Base-by-base conservation (phyloP, 2,888 invertebrate species). In the Ichneumoninae sp. region DNA sequence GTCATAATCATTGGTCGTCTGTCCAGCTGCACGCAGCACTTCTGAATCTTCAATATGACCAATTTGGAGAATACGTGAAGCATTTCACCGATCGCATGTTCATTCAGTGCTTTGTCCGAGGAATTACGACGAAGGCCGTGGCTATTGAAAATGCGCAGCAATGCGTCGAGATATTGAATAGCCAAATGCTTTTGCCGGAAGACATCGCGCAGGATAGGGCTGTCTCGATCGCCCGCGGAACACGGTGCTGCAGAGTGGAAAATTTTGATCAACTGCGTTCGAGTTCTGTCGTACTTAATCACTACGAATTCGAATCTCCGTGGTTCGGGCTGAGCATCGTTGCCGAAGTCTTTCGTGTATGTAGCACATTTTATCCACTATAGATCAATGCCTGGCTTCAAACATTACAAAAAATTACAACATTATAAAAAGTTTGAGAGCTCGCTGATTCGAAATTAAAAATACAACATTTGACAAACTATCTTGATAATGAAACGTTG, bases 251-350 rank as follows among this genome's bases (percentile, higher is more conserved):
- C 75, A 95, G 96, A 62, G 95, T 97, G 57, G 93, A 95, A 90
- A 96, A 96, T 36, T 95, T 97, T 76, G 97, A 98, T 93, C 94
- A 94, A 40, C 4, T 94, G 95, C 5, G 97, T 88, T 94, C 95
- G 0, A 98, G 98, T 94, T 97, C 97, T 13, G 95, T 97, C 79
- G 95, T 98, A 47, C 96, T 96, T 13, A 98, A 98, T 94, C 98
- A 98, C 94, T 98, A 98, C 94, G 98, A 98, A 93, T 95, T 96
- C 22, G 97, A 96, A 3, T 94, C 95, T 0, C 95, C 95, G 66
- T 95, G 95, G 0, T 93, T 97, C 1, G 94, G 94, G 22, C 95
- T 95, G 82, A 95, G 95, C 68, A 96, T 96, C 40, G 10, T 40
- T 10, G 8, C 40, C 40, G 40, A 40, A 40, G 40, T 40, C 40